phyloP scores from a whole-genome alignment of 2,113 vertebrate species.

The Galemys pyrenaicus region DNA sequence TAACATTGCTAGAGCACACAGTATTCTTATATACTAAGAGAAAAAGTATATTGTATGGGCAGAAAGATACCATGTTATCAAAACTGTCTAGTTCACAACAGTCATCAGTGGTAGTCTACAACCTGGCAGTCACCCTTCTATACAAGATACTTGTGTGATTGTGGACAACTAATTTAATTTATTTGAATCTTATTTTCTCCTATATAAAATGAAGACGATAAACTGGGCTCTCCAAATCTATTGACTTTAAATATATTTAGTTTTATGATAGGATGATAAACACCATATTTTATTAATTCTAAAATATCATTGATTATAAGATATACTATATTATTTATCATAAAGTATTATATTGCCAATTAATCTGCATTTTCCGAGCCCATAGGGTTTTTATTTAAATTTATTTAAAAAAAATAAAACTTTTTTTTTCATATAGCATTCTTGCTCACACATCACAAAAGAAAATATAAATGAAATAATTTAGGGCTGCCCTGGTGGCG shows the following conservation, averaged over 20 bases:
- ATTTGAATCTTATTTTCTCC: background rate
- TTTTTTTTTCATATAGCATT: background rate
- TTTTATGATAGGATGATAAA: background rate
- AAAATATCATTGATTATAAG: background rate
- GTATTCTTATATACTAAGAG: background rate
- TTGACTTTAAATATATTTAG: background rate
- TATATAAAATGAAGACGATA: background rate
- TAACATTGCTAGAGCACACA: background rate
- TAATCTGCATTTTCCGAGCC: background rate
- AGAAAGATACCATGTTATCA: background rate
- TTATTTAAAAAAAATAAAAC: background rate
- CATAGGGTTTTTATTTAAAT: constrained; percentile 12
- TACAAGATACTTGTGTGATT: background rate
- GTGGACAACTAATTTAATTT: background rate
- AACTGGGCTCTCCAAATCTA: background rate
- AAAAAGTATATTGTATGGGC: background rate
- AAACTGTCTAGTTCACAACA: background rate
- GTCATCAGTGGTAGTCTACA: background rate
- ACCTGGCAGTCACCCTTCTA: background rate
- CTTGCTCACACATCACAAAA: background rate
- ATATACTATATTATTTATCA: background rate
- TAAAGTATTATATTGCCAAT: background rate
- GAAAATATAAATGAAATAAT: background rate
- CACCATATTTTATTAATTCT: background rate
- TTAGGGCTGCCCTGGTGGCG: too few relatives aligned